phyloP scores from a whole-genome alignment of 2,113 vertebrate species.

The Isurus oxyrinchus region DNA sequence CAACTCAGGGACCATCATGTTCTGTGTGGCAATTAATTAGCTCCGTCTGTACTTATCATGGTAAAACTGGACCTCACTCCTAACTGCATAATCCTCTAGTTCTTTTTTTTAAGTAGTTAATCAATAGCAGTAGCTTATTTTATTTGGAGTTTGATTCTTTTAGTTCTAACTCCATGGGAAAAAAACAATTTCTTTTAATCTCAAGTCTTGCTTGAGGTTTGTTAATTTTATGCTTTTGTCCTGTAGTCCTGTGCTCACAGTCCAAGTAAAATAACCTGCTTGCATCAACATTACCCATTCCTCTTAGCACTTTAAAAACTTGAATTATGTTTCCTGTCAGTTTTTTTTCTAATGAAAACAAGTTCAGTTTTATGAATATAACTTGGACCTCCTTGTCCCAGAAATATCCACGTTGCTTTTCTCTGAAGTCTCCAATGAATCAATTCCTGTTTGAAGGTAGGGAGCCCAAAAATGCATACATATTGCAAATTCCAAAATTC shows the following conservation, averaged over 20 bases:
- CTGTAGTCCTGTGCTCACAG: neutral
- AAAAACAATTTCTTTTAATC: slow-evolving; percentile 13
- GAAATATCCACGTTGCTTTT: neutral
- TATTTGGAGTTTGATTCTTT: neutral
- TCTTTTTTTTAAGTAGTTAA: neutral
- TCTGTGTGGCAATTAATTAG: neutral
- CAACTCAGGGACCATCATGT: neutral
- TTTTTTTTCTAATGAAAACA: neutral
- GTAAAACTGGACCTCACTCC: neutral
- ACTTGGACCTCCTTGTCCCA: neutral
- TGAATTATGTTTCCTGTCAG: slow-evolving; percentile 1
- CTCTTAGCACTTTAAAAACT: neutral
- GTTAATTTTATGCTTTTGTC: neutral
- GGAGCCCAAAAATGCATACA: neutral
- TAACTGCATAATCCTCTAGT: neutral
- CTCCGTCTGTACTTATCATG: neutral
- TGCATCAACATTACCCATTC: neutral
- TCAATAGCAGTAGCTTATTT: neutral
- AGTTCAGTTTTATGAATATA: neutral
- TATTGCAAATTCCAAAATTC: neutral
- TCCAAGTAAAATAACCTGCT: slow-evolving; percentile 18
- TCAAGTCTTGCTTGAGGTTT: neutral
- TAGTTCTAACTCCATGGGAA: neutral
- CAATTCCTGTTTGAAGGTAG: neutral
- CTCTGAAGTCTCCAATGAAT: neutral